phyloP scores from a whole-genome alignment of 2,888 invertebrate genomes.

The Lissonota sp. region DNA sequence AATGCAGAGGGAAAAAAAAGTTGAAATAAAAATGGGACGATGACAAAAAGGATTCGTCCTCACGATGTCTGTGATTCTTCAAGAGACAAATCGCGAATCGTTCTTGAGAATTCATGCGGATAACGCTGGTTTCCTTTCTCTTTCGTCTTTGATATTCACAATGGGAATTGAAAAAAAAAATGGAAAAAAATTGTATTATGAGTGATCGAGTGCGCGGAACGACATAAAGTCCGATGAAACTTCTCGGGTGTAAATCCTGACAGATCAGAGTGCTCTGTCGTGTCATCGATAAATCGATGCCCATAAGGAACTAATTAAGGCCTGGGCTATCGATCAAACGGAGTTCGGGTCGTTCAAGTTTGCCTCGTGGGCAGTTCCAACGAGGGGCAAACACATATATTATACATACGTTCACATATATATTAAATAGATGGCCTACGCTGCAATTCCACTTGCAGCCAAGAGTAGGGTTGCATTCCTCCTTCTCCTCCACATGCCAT shows the following conservation, averaged over 20 bases:
- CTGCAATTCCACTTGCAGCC: constrained; percentile 26
- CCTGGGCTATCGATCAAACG: constrained; percentile 49
- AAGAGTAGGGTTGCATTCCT: constrained; percentile 30
- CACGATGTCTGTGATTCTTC: constrained; percentile 1
- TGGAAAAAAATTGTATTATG: background rate
- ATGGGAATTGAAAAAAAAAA: background rate
- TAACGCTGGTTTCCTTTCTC: constrained; percentile 22
- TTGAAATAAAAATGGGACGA: constrained; percentile 4
- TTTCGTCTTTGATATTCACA: constrained; percentile 32
- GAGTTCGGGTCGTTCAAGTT: constrained; percentile 37
- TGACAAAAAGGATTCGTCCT: constrained; percentile 19
- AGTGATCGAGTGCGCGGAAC: constrained; percentile 19
- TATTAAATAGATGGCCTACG: constrained; percentile 4
- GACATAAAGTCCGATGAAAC: constrained; percentile 3
- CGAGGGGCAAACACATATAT: constrained; percentile 9
- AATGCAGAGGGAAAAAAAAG: constrained; percentile 20
- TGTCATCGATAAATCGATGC: constrained; percentile 46
- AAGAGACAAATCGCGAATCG: constrained; percentile 20
- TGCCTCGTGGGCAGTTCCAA: constrained; percentile 51
- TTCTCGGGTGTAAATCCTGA: constrained; percentile 29
- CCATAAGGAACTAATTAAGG: constrained; percentile 59
- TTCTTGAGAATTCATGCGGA: constrained; percentile 32
- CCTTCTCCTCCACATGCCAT: background rate
- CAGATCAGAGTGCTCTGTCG: background rate
- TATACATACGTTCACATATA: background rate